Percentiles rank a stretch among this genome's conserved stretches.
phyloP scores from a whole-genome alignment of 53 echinoderm and acorn worm species.

The Mesocentrotus franciscanus region DNA sequence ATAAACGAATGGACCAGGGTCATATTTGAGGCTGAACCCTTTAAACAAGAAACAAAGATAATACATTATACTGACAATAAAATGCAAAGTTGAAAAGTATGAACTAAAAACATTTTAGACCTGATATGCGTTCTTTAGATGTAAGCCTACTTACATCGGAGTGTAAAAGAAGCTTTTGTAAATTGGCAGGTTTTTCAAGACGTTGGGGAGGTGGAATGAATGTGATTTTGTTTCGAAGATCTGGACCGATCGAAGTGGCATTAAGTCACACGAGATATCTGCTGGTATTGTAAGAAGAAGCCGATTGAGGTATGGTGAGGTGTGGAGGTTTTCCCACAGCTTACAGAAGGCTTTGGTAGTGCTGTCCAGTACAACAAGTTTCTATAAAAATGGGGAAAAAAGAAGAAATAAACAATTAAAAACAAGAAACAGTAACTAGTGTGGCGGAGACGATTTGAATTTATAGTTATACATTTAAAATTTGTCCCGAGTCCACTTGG shows the following conservation, averaged over 20 bases:
- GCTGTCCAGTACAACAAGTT: not conserved
- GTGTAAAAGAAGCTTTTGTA: not conserved
- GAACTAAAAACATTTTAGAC: too few relatives aligned
- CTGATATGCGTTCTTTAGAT: not conserved
- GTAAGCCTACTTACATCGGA: conserved; percentile 7
- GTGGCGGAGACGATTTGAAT: not conserved
- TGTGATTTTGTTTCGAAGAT: not conserved
- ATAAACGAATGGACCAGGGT: not conserved
- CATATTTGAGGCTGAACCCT: too few relatives aligned
- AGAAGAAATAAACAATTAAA: too few relatives aligned
- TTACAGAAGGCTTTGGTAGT: not conserved
- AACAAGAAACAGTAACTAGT: too few relatives aligned
- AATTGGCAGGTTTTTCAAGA: not conserved
- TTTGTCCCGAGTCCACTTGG: not conserved
- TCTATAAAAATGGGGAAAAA: not conserved
- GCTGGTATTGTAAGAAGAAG: not conserved
- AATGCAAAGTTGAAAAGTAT: too few relatives aligned
- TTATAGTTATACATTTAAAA: not conserved
- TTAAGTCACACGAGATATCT: not conserved
- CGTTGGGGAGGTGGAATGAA: not conserved
- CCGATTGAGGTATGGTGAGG: not conserved
- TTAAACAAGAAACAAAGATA: not conserved
- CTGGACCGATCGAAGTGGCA: not conserved
- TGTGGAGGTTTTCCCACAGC: conserved; percentile 3
- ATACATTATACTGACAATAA: not conserved